phyloP scores from a whole-genome alignment of 2,888 invertebrate species.

The Cantharis flavilabris region DNA sequence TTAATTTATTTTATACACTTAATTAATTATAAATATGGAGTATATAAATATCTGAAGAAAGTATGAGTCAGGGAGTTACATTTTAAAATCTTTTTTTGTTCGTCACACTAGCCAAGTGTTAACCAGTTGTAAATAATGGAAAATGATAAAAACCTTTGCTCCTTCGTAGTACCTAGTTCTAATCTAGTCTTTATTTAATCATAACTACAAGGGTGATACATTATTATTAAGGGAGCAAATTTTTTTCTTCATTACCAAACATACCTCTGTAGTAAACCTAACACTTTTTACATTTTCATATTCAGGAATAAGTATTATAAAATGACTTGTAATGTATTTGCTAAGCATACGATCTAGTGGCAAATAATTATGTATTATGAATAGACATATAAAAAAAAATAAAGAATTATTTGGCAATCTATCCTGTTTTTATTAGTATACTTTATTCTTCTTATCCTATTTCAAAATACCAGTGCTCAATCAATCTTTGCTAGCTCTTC shows the following conservation, averaged over 20 bases:
- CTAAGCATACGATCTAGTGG: conserved; percentile 51
- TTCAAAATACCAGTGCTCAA: background rate
- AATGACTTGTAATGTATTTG: conserved; percentile 51
- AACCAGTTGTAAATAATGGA: conserved; percentile 37
- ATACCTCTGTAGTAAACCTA: conserved; percentile 44
- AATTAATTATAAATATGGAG: background rate
- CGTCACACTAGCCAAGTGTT: conserved; percentile 29
- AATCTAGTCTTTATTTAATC: conserved; percentile 44
- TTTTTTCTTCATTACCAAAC: conserved; percentile 29
- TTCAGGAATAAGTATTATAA: conserved; percentile 50
- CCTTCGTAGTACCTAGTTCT: conserved; percentile 40
- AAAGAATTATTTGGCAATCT: conserved; percentile 43
- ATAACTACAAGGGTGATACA: conserved; percentile 45
- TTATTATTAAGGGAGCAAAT: conserved; percentile 36
- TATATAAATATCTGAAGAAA: background rate
- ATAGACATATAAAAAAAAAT: conserved; percentile 44
- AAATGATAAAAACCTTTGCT: conserved; percentile 37
- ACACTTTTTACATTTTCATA: conserved; percentile 50
- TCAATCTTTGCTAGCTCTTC: no score
- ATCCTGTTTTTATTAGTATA: conserved; percentile 6
- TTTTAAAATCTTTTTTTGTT: conserved; percentile 24
- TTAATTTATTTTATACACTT: background rate
- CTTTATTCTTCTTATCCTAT: background rate
- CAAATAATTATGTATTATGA: conserved; percentile 52
- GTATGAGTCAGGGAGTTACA: background rate